Evolutionary conservation across 2,888 invertebrate genomes (phyloP).

Genomic region (Stratiomys singularior): DNA sequence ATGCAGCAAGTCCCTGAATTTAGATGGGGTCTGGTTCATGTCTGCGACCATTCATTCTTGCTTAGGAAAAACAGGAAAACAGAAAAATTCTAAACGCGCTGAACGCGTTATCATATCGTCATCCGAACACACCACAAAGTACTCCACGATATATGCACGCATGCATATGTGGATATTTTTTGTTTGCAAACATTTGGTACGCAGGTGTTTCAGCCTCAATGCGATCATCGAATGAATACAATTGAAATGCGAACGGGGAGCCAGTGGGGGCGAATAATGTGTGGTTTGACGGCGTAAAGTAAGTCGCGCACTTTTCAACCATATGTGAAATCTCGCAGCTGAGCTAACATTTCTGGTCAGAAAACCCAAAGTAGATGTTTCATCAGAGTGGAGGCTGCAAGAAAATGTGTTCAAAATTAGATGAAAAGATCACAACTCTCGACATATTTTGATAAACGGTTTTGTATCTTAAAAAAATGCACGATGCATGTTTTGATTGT

Average conservation of each 20-base stretch:
- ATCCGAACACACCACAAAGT: neutral
- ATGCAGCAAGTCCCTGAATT: neutral
- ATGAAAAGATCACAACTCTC: neutral
- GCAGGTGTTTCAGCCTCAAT: conserved; percentile 52
- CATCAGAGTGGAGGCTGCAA: neutral
- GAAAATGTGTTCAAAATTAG: neutral
- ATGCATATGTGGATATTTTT: neutral
- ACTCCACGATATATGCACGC: too few relatives aligned
- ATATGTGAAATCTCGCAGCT: conserved; percentile 24
- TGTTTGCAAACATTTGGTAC: conserved; percentile 49
- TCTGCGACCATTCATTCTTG: conserved; percentile 4
- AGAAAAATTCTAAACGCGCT: conserved; percentile 1
- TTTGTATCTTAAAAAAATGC: too few relatives aligned
- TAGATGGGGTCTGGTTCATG: conserved; percentile 20
- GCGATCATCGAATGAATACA: neutral
- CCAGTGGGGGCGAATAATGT: neutral
- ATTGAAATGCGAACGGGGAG: neutral
- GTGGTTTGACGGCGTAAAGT: neutral
- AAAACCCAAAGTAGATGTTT: neutral
- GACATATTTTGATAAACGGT: neutral
- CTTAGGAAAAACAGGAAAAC: conserved; percentile 25
- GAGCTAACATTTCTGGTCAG: conserved; percentile 22
- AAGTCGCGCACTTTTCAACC: conserved; percentile 14
- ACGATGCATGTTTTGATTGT: too few relatives aligned
- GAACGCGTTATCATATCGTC: conserved; percentile 7